phyloP scores from a whole-genome alignment of 2,113 vertebrate species.

The Oryzias celebensis region DNA sequence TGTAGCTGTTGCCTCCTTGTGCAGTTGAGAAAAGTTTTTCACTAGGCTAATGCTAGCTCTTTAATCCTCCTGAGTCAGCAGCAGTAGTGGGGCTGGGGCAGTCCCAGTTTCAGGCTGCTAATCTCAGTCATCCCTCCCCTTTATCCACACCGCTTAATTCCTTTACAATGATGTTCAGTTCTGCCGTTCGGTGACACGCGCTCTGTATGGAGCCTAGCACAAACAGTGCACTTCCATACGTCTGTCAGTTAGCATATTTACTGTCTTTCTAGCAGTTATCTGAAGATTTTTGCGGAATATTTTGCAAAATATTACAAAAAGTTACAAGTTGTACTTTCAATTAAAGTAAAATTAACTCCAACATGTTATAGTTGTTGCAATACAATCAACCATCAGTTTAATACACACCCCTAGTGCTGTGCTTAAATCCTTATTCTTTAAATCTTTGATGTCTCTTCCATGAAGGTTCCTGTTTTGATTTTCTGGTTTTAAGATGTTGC shows the following conservation, averaged over 20 bases:
- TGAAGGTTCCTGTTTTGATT: no score
- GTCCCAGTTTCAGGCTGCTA: constrained; percentile 62
- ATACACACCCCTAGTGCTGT: no score
- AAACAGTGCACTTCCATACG: constrained; percentile 38
- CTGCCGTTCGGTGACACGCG: constrained; percentile 44
- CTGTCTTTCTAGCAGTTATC: constrained; percentile 28
- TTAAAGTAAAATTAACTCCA: no score
- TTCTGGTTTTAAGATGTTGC: no score
- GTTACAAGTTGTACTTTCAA: no score
- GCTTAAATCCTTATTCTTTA: no score
- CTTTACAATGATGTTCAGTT: constrained; percentile 60
- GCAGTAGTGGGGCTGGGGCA: constrained; percentile 28
- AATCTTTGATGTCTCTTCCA: no score
- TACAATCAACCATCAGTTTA: no score
- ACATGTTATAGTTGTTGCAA: no score
- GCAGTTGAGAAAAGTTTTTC: constrained; percentile 23
- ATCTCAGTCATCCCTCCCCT: constrained; percentile 51
- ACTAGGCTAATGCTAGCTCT: constrained; percentile 58
- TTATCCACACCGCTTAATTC: constrained; percentile 50
- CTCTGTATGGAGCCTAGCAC: constrained; percentile 47
- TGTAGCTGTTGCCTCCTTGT: constrained; percentile 21
- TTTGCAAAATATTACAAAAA: no score
- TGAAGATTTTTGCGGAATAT: constrained; percentile 29
- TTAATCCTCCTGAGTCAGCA: constrained; percentile 64
- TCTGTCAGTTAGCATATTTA: no score